Base-by-base conservation (phyloP, 2,888 invertebrate species). In the Eupithecia subfuscata region DNA sequence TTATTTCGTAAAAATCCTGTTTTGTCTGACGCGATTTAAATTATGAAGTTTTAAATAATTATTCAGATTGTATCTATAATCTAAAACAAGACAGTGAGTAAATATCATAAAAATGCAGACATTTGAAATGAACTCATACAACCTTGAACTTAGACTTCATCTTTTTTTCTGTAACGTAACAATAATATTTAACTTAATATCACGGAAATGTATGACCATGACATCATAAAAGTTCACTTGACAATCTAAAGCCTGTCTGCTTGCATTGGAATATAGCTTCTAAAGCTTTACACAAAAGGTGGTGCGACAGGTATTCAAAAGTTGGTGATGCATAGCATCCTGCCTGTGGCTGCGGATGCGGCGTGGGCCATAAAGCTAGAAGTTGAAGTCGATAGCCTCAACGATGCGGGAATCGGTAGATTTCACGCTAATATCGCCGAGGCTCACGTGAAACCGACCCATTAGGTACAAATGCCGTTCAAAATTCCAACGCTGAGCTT, bases 321-420 rank as follows among this genome's bases (percentile, higher is more conserved):
- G 81, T 79, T 79, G 80, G 84, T 78, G 82, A 69, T 30, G 69
- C 78, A 77, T 77, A 75, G 87, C 88, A 90, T 94, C 94, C 93
- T 92, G 93, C 94, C 93, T 92, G 93, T 87, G 88, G 89, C 83
- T 65, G 75, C 92, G 93, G 93, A 93, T 93, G 93, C 89, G 92
- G 92, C 85, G 83, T 83, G 83, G 52, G 76, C 78, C 80, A 86
- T 84, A 84, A 87, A 87, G 83, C 83, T 82, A 82, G 84, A 85
- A 81, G 80, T 76, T 65, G 79, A 79, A 74, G 83, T 83, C 83
- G 82, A 86, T 84, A 87, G 81, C 84, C 87, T 85, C 78, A 82
- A 75, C 79, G 80, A 79, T 82, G 82, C 81, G 79, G 81, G 80
- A 63, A 82, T 79, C 76, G 65, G 73, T 75, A 80, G 52, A 73